Evolutionary conservation across 2,797 vertebrate genomes (phyloP), one percentile per base, ranked within the genome.

Genomic region (Discoglossus pictus): DNA sequence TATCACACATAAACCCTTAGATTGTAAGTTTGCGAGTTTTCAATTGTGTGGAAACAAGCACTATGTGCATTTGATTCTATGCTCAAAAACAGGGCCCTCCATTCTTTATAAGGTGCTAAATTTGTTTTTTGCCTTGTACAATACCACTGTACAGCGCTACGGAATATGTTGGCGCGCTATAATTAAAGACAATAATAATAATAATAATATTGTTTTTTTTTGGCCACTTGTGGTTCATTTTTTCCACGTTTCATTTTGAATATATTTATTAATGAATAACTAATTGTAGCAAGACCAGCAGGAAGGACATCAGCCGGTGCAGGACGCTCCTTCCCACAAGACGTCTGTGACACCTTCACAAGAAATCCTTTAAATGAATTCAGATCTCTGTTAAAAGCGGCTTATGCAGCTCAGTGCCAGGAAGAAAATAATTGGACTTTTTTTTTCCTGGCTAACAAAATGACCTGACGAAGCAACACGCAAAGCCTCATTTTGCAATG

Each of bases 351-450:
- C 34, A 55, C 17, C 15, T 38, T 4, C 35, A 5, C 25, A 17
- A 51, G 48, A 16, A 51, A 34, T 17, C 48, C 48, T 17, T 17
- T 51, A 51, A 51, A 51, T 17, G 48, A 51, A 34, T 34, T 34
- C 48, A 51, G 25, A 15, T 51, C 15, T 12, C 13, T 13, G 48
- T 23, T 38, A 55, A 38, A 55, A 21, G 18, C 2, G n/a, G 52
- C 35, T 38, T 38, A 39, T 8, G 12, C 52, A 13, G 34, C 20
- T 12, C 52, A 11, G 17, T 9, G 62, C 18, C 46, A 16, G 23
- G 38, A 20, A 38, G n/a, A 17, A 50, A 50, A 38, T 61, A 61
- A 69, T 61, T 61, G 47, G 20, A 13, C 44, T 31, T 25, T 13
- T n/a, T 43, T 31, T 31, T 59, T 17, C 20, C 47, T 23, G 38